Base-by-base conservation (phyloP, 1,140 invertebrate species). In the Brachionus asplanchnoidis region DNA sequence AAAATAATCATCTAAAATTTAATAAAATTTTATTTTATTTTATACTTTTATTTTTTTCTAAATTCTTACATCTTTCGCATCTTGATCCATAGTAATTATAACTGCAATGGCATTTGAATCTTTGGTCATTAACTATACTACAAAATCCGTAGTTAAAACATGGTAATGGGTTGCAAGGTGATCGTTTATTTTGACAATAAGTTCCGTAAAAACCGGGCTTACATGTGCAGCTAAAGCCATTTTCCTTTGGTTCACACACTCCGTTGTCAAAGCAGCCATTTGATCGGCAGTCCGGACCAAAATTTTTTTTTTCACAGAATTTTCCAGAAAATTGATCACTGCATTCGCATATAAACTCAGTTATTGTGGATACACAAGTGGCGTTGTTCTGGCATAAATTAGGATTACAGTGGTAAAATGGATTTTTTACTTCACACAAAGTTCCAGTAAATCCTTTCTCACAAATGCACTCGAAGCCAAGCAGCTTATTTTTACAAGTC, bases 61-160 rank as follows among this genome's bases (percentile, higher is more conserved):
- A 42, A 7, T 6, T 73, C 17, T 40, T 40, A 40, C 68, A 73
- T 42, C 44, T 42, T 53, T 78, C 46, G 53, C 75, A 78, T 53
- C 23, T 23, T 7, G 46, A 28, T 0, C 75, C 75, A 28, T n/a
- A 23, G 11, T 78, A 78, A 6, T 32, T 26, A 32, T 32, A 14
- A 7, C 1, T 1, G n/a, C 75, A 78, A 32, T 23, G 8, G 17
- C 75, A 78, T 53, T 14, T 23, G n/a, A 32, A 78, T 20, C n/a
- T 17, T 6, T 42, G 0, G 14, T 11, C n/a, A 32, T 26, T 53
- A 32, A 26, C 26, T n/a, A 26, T 11, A 53, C 9, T 28, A 32
- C 85, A 85, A 11, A 65, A n/a, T 42, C 84, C 85, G 42, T 84
- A 46, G 53, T 86, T 86, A 17, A 65, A 68, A 42, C 86, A 86